These are phyloP conservation scores for Megatriorchis doriae DNA, from an alignment of 2,113 vertebrate species.

Conservation along the genomic window DNA sequence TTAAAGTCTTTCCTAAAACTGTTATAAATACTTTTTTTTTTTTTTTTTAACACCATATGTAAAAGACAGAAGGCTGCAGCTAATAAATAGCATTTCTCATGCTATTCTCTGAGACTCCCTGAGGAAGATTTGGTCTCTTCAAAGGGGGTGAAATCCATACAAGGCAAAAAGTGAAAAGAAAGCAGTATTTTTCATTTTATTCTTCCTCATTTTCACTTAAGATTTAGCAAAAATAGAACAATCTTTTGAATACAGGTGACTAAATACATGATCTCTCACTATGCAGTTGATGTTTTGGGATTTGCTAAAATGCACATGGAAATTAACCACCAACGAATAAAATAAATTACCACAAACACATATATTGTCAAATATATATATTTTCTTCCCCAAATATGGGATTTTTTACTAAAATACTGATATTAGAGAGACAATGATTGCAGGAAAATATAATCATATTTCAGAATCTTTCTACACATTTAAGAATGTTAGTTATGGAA, in stretches of 20 bases:
- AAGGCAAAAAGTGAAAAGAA: constrained; percentile 9
- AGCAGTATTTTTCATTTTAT: background rate
- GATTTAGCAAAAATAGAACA: background rate
- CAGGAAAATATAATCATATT: background rate
- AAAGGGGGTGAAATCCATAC: background rate
- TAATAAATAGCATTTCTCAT: constrained; percentile 33
- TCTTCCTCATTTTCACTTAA: background rate
- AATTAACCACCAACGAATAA: background rate
- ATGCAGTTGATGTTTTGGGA: background rate
- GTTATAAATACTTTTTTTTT: background rate
- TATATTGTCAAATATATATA: background rate
- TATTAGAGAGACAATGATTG: background rate
- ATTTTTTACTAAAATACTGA: background rate
- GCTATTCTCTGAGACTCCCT: background rate
- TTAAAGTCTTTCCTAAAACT: background rate
- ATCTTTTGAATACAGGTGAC: background rate
- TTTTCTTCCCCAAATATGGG: background rate
- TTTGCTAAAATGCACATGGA: background rate
- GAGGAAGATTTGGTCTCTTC: constrained; percentile 20
- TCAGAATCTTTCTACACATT: background rate
- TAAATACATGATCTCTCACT: background rate
- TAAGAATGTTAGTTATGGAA: background rate
- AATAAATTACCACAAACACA: background rate
- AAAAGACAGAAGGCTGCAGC: constrained; percentile 41
- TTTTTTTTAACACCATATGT: background rate